Evolutionary conservation across 2,888 invertebrate species (phyloP).

Genomic region (Oscheius sp.): DNA sequence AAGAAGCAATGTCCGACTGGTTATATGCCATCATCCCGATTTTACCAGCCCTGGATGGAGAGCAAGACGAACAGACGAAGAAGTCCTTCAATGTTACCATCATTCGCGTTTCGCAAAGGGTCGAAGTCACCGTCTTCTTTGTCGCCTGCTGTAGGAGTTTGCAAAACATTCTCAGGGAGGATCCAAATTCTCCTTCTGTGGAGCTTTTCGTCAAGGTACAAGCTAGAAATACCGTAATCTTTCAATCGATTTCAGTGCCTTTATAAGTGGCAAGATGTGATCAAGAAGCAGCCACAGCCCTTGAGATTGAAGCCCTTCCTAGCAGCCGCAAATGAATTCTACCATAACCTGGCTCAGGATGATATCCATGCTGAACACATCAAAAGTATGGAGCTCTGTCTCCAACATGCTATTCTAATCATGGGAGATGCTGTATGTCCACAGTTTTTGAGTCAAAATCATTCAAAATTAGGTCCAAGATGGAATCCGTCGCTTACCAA

Average conservation of each 20-base stretch:
- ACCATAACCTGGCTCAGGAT: neutral
- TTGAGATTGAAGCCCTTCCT: constrained; percentile 8
- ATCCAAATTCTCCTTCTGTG: neutral
- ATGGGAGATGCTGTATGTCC: constrained; percentile 24
- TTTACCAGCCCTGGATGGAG: neutral
- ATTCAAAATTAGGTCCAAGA: constrained; percentile 32
- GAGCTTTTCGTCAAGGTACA: constrained; percentile 30
- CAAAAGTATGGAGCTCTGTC: constrained; percentile 2
- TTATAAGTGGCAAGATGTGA: constrained; percentile 29
- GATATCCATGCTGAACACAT: neutral
- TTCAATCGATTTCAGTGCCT: constrained; percentile 10
- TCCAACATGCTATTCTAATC: constrained; percentile 9
- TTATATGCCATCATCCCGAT: constrained; percentile 19
- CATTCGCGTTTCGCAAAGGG: constrained; percentile 15
- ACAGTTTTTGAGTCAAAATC: neutral
- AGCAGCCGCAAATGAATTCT: constrained; percentile 17
- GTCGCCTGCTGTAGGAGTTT: neutral
- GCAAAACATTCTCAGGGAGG: neutral
- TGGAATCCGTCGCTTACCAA: constrained; percentile 38
- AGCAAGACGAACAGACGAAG: constrained; percentile 3
- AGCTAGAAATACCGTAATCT: neutral
- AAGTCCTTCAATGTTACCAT: constrained; percentile 7
- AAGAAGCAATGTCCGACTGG: constrained; percentile 29
- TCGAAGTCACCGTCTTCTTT: constrained; percentile 25
- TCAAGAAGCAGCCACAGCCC: constrained; percentile 18